Base-by-base conservation (phyloP, 2,888 invertebrate genomes). In the Schizotus pectinicornis region DNA sequence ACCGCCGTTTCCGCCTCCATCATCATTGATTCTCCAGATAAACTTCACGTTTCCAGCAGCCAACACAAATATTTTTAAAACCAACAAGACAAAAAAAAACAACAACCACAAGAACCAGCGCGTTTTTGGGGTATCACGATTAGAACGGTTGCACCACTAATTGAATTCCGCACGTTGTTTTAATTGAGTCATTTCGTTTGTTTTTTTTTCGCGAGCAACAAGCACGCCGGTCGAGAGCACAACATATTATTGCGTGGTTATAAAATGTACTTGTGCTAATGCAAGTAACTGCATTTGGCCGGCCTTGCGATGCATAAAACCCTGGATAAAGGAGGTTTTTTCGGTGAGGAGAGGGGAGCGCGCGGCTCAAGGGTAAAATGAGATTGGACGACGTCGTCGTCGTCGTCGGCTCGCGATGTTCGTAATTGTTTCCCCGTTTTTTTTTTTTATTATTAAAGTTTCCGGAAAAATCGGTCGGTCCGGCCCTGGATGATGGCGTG, bases 291-390 rank as follows among this genome's bases (percentile, higher is more conserved):
- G 71, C 71, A 72, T 72, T 64, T 67, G 70, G 69, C 67, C 76
- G 77, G 75, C 77, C 76, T 76, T 76, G 77, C 71, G 62, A 65
- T 66, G 71, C 68, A 71, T 71, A 74, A 74, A 77, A 77, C 76
- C 77, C 77, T 77, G 76, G 73, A 74, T 67, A 64, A 73, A 74
- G 75, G 71, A 72, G 74, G 76, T 76, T 77, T 77, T 77, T 73
- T 71, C 68, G 72, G 73, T 73, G 76, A 22, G 22, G 22, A 22
- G 22, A 22, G 22, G 22, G 76, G 76, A 72, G 72, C n/a, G n/a
- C n/a, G 69, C 69, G 63, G 52, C 61, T 76, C 77, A 77, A 77
- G 77, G 77, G 77, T 76, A 77, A 75, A 68, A 67, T 68, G 61
- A 65, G 68, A 69, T 65, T 68, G 67, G 65, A 64, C 60, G 59